Evolutionary conservation across 2,888 invertebrate species (phyloP), one percentile per base, ranked within the genome.

Genomic region (Eupithecia subfuscata): DNA sequence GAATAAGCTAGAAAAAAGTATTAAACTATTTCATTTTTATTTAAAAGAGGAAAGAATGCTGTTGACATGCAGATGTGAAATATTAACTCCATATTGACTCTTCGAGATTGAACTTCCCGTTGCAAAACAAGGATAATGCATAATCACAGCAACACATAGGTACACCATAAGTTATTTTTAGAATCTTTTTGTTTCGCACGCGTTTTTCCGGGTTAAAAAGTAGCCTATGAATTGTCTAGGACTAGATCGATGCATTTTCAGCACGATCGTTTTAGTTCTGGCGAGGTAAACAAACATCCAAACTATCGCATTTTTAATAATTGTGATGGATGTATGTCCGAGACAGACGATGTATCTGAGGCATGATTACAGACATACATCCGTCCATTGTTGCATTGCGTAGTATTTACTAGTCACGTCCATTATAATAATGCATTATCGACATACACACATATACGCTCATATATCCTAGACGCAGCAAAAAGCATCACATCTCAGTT

Each of bases 361-460:
- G 75, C 81, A 84, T 76, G 79, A 73, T 84, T 84, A 84, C 84
- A 80, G 84, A 79, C 85, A 84, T 83, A 88, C 90, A 90, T 90
- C 90, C 90, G 90, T 83, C 86, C 86, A 91, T 91, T 91, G 90
- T 60, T 25, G 60, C 60, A 60, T 9, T 22, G 56, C 22, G 60
- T 60, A 60, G 22, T 60, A 2, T 90, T 83, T 73, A 79, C 71
- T 16, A 69, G 70, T 73, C 69, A 60, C 67, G 68, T 73, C 71
- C 74, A 69, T 75, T 73, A 67, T 64, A 67, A 40, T 67, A 40
- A 37, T 67, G 34, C n/a, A 40, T 37, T 65, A 34, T 40, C n/a
- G 65, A 65, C 65, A 40, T 65, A 18, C 18, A 80, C 56, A 22
- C 22, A n/a, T 56, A 22, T 11, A 56, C 22, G 22, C 25, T n/a